A percentile compares a stretch with the other conserved stretches of the same genome.
Evolutionary conservation across 2,888 invertebrate genomes (phyloP).

Genomic region (Ashinkailepas kermadecensis): DNA sequence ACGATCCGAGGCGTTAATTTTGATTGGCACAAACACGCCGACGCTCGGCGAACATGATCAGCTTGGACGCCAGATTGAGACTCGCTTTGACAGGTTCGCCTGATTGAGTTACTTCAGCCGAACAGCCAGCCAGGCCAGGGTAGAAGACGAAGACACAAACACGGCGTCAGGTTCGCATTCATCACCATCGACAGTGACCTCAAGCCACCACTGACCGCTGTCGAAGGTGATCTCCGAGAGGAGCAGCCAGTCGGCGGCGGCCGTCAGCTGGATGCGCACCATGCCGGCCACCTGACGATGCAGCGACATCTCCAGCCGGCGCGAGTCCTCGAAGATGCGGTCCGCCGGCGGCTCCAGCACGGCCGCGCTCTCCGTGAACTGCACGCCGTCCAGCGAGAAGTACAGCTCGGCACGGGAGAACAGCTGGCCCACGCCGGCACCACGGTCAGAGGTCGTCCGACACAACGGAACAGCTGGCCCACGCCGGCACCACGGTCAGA

Average conservation of each 20-base stretch:
- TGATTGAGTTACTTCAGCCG: no score
- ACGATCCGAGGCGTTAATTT: background rate
- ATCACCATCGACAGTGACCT: no score
- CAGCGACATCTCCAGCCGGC: constrained; percentile 72
- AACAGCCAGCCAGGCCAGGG: no score
- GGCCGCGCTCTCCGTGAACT: constrained; percentile 64
- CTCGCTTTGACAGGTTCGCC: no score
- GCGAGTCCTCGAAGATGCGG: constrained; percentile 66
- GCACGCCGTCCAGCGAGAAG: constrained; percentile 67
- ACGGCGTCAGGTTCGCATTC: no score
- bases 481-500: background rate
- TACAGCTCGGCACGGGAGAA: constrained; percentile 70
- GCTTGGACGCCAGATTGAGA: background rate
- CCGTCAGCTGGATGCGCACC: constrained; percentile 67
- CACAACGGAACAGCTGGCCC: constrained; percentile 67
- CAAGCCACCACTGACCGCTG: constrained; percentile 44
- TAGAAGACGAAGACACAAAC: no score
- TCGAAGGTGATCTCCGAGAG: constrained; percentile 82
- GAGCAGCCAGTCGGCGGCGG: constrained; percentile 78
- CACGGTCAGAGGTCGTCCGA: constrained; percentile 37
- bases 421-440: constrained; percentile 49
- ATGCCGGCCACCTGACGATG: constrained; percentile 72
- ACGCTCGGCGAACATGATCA: background rate
- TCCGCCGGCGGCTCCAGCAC: constrained; percentile 63
- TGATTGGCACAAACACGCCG: constrained; percentile 8